Conservation (phyloP, 2,888 invertebrate genomes). For the Drosophila infuscata region DNA sequence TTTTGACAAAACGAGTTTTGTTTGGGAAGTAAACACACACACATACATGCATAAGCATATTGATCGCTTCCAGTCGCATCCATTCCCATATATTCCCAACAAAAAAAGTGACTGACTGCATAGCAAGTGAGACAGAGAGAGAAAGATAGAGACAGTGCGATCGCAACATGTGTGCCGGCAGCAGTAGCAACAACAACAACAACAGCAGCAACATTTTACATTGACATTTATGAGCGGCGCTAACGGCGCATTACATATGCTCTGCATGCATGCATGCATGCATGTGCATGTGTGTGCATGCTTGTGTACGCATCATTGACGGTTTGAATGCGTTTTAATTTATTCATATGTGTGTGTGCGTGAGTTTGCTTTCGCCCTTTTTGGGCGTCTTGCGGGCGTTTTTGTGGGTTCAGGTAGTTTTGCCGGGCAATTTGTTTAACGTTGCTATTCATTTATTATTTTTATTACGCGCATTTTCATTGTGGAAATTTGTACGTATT, state of each 20-base stretch:
- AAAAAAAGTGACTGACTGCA: slow-evolving; percentile 7
- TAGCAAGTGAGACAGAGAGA: not conserved
- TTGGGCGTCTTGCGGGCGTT: slow-evolving; percentile 39
- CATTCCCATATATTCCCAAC: slow-evolving; percentile 12
- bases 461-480: slow-evolving; percentile 52
- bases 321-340: slow-evolving; percentile 25
- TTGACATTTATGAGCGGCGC: slow-evolving; percentile 80
- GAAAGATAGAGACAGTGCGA: slow-evolving; percentile 19
- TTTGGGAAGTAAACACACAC: slow-evolving; percentile 19
- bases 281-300: not conserved
- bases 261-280: slow-evolving; percentile 13
- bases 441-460: slow-evolving; percentile 43
- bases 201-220: slow-evolving; percentile 48
- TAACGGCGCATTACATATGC: slow-evolving; percentile 65
- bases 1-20: slow-evolving; percentile 68
- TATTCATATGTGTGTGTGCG: slow-evolving; percentile 4
- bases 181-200: slow-evolving; percentile 16
- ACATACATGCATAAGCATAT: slow-evolving; percentile 4
- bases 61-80: slow-evolving; percentile 11
- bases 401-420: slow-evolving; percentile 46
- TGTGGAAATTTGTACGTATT: slow-evolving; percentile 66
- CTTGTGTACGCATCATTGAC: slow-evolving; percentile 42
- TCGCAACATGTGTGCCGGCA: slow-evolving; percentile 48
- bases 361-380: slow-evolving; percentile 25
- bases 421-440: slow-evolving; percentile 44